These are phyloP conservation scores for Cryptotis parvus DNA, from an alignment of 2,113 vertebrate species.

Conservation along the genomic window DNA sequence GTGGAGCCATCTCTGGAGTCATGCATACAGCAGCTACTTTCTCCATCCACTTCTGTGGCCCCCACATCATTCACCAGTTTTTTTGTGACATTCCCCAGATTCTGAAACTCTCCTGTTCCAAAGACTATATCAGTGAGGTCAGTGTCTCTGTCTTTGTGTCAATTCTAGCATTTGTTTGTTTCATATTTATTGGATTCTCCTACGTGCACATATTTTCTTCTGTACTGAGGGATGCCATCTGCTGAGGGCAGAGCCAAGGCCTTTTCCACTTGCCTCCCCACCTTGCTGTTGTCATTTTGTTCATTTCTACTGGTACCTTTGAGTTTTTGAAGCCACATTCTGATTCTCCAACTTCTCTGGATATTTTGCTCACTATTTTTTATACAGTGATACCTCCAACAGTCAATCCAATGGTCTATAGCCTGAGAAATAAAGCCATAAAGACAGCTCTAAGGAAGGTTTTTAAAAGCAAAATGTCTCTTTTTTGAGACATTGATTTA, in stretches of 20 bases:
- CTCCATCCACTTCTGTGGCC: constrained; percentile 28
- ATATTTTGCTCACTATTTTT: constrained; percentile 16
- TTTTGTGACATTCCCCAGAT: constrained; percentile 13
- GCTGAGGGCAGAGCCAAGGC: constrained; percentile 15
- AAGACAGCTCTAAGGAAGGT: not conserved
- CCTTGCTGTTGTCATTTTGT: constrained; percentile 33
- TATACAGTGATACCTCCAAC: too few relatives aligned
- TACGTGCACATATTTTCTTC: constrained; percentile 28
- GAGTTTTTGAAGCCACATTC: constrained; percentile 39
- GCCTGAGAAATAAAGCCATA: not conserved
- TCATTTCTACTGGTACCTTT: not conserved
- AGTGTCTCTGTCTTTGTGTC: not conserved
- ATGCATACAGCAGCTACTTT: constrained; percentile 37
- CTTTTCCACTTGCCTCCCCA: constrained; percentile 39
- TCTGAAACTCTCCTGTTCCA: not conserved
- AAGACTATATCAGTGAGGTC: not conserved
- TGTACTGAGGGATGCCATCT: constrained; percentile 28
- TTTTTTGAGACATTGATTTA: not conserved
- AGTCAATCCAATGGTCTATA: too few relatives aligned
- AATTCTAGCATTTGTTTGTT: not conserved
- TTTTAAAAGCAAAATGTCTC: not conserved
- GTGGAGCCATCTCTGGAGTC: constrained; percentile 7
- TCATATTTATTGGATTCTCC: not conserved
- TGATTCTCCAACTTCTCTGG: not conserved
- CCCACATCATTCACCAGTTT: not conserved